These are phyloP conservation scores for Mantis religiosa DNA, from an alignment of 2,888 invertebrate species.

Conservation along the genomic window DNA sequence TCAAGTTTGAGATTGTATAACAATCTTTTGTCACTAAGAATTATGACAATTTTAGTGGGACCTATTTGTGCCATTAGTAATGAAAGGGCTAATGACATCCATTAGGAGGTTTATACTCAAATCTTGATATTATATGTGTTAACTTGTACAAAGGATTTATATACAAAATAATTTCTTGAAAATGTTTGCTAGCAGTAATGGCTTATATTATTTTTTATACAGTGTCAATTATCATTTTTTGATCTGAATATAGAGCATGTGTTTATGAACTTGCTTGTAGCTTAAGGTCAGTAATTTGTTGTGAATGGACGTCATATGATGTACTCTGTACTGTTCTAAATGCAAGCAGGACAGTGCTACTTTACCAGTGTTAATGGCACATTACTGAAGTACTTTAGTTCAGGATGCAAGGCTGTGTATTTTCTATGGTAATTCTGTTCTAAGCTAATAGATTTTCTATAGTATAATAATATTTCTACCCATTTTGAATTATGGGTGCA, in stretches of 20 bases:
- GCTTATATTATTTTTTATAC: background rate
- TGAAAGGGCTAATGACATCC: background rate
- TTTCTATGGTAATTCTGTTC: background rate
- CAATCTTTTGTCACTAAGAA: too few relatives aligned
- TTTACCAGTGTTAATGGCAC: background rate
- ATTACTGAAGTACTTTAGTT: background rate
- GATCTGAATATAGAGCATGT: background rate
- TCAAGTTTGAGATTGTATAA: too few relatives aligned
- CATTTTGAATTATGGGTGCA: background rate
- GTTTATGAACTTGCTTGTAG: background rate
- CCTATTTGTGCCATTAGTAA: too few relatives aligned
- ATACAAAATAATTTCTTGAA: background rate
- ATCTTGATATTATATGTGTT: background rate
- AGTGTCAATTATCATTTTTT: background rate
- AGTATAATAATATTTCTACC: background rate
- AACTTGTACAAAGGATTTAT: background rate
- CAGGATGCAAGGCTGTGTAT: background rate
- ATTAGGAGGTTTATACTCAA: background rate
- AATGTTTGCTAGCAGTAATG: background rate
- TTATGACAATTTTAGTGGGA: too few relatives aligned
- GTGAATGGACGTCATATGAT: background rate
- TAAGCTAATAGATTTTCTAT: background rate
- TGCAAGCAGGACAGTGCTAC: background rate
- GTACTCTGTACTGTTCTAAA: background rate
- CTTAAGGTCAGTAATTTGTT: background rate